Evolutionary conservation across 2,797 vertebrate genomes (phyloP).

Genomic region (Silurus aristotelis): DNA sequence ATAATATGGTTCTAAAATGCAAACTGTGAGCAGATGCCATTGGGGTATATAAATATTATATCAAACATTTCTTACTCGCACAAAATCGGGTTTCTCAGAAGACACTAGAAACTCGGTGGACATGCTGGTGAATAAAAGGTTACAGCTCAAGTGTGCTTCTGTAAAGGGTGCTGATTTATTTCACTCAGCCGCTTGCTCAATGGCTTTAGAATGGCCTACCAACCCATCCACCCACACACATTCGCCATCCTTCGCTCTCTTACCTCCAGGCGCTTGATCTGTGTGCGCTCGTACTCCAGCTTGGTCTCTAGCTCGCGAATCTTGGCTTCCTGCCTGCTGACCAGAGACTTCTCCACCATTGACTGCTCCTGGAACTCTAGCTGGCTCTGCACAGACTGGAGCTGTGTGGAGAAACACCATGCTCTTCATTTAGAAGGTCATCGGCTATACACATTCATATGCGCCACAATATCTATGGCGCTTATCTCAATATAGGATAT

Average conservation of each 20-base stretch:
- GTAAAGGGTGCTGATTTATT: constrained; percentile 26
- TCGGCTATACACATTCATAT: not conserved
- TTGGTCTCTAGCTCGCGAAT: constrained; percentile 96
- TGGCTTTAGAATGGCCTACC: constrained; percentile 10
- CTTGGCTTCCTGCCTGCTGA: constrained; percentile 96
- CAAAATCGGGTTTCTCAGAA: not conserved
- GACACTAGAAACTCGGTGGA: not conserved
- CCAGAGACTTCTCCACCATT: constrained; percentile 97
- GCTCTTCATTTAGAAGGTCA: constrained; percentile 20
- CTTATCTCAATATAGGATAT: not conserved
- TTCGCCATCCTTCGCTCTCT: constrained; percentile 1
- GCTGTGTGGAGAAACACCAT: constrained; percentile 66
- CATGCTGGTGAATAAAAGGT: not conserved
- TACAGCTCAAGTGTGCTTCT: not conserved
- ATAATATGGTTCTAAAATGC: not conserved
- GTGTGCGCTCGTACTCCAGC: constrained; percentile 93
- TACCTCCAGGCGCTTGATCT: constrained; percentile 96
- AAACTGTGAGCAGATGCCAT: not conserved
- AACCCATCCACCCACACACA: constrained; percentile 1
- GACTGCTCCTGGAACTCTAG: constrained; percentile 95
- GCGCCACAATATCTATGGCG: not conserved
- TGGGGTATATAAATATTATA: not conserved
- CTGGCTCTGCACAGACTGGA: constrained; percentile 94
- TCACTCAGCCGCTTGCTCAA: not conserved
- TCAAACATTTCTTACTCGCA: not conserved